Percentiles rank a stretch among this genome's conserved stretches.
Evolutionary conservation across 2,888 invertebrate species (phyloP).

Genomic region (Caenorhabditis angaria): DNA sequence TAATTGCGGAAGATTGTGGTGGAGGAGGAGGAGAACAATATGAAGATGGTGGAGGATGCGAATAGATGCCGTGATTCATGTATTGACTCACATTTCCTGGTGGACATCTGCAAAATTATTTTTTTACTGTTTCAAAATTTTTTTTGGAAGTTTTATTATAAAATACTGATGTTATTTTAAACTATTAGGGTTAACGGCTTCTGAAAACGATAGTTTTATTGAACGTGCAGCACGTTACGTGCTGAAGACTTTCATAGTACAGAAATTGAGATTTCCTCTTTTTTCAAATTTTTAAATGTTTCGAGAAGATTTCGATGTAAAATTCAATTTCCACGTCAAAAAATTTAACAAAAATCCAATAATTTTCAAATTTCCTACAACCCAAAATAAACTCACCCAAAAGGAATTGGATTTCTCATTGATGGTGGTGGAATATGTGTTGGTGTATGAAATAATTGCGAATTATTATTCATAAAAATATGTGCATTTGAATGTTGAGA

Average conservation of each 20-base stretch:
- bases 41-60: slow-evolving; percentile 19
- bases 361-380: not conserved
- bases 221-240: not conserved
- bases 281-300: not conserved
- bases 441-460: slow-evolving; percentile 2
- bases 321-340: too few species aligned
- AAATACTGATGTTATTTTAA: not conserved
- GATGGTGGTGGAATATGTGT: not conserved
- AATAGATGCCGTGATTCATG: slow-evolving; percentile 16
- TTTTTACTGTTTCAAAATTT: too few species aligned
- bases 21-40: not conserved
- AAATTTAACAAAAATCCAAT: too few species aligned
- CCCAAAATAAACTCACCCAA: slow-evolving; percentile 18
- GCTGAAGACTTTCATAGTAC: not conserved
- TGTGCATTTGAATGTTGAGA: not conserved
- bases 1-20: too few species aligned
- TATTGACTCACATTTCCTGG: slow-evolving; percentile 25
- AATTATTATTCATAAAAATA: not conserved
- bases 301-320: not conserved
- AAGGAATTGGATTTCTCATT: slow-evolving; percentile 30
- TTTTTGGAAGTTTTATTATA: not conserved
- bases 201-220: not conserved
- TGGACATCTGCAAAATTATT: slow-evolving; percentile 23
- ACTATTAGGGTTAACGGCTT: not conserved
- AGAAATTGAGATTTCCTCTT: too few species aligned